Conservation (phyloP, 2,797 vertebrate species). For the Forpus xanthops region DNA sequence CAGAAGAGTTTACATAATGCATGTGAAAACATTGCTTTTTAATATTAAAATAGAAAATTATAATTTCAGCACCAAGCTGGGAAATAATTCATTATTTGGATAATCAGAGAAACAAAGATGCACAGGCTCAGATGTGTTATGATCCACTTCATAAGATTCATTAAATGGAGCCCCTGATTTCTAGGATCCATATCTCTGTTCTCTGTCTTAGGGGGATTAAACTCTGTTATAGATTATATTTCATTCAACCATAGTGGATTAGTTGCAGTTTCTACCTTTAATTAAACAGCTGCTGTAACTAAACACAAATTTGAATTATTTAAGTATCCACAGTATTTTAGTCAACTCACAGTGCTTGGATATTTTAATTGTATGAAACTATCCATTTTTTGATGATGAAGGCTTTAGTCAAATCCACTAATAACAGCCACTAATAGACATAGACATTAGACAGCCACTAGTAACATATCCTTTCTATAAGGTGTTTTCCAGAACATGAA, state of each 20-base stretch:
- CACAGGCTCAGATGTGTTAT: conserved; percentile 52
- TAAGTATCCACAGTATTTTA: conserved; percentile 75
- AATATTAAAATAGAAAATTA: conserved; percentile 60
- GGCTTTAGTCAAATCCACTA: conserved; percentile 64
- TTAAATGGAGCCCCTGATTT: conserved; percentile 69
- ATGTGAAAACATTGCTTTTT: conserved; percentile 43
- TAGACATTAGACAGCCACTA: conserved; percentile 53
- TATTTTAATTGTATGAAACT: conserved; percentile 77
- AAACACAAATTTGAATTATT: conserved; percentile 83
- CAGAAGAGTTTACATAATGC: conserved; percentile 30
- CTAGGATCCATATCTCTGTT: conserved; percentile 69
- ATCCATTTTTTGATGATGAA: conserved; percentile 79
- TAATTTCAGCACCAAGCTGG: conserved; percentile 45
- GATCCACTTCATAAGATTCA: conserved; percentile 71
- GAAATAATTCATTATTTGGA: conserved; percentile 63
- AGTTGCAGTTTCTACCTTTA: conserved; percentile 84
- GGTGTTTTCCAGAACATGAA: conserved; percentile 50
- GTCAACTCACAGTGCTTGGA: conserved; percentile 63
- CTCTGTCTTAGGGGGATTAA: conserved; percentile 71
- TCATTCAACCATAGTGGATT: conserved; percentile 78
- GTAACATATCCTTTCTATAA: conserved; percentile 66
- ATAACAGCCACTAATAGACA: not conserved
- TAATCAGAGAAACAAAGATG: conserved; percentile 63
- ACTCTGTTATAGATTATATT: conserved; percentile 73
- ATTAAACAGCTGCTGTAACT: conserved; percentile 80